Base-by-base conservation (phyloP, 2,797 vertebrate species). In the Poeciliopsis paucimaculata region DNA sequence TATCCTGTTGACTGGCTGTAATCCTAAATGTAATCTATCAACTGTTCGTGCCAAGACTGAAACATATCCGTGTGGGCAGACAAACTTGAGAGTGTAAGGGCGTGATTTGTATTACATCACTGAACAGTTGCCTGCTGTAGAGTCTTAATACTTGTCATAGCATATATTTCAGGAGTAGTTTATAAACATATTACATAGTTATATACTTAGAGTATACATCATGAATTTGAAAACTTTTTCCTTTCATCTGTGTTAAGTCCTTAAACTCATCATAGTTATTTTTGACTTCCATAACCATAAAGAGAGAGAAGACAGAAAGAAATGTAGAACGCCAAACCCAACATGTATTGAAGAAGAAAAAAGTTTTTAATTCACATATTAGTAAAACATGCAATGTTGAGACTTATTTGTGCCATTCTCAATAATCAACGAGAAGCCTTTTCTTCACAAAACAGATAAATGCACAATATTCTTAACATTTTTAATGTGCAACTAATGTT, bases 21-120 rank as follows among this genome's bases (percentile, higher is more conserved):
- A 94, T 93, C 93, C 90, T 88, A 46, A 90, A 87, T 89, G 90
- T 92, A 90, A 95, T 95, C 94, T 91, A 91, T 95, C 92, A 92
- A 85, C 77, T 76, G 84, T 77, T 79, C 11, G 18, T 72, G 68
- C 78, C 83, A 84, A 84, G 64, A 81, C 79, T 84, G 87, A 85
- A 89, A 90, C 89, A 85, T 80, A 91, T 80, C 86, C 74, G 79
- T 75, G 88, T 72, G 77, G 77, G 72, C 77, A 7, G 23, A 87
- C 83, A 80, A 55, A 90, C 78, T 87, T 76, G 86, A 88, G 76
- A 79, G 85, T 85, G 84, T 68, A 45, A 70, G 60, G 78, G 73
- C 60, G 55, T 75, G 82, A 88, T 88, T 87, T 81, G 75, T 88
- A 85, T 75, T 76, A 36, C 55, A 77, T 83, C 72, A 78, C 31